Evolutionary conservation across 2,797 vertebrate genomes (phyloP).

Genomic region (Protonibea diacanthus): DNA sequence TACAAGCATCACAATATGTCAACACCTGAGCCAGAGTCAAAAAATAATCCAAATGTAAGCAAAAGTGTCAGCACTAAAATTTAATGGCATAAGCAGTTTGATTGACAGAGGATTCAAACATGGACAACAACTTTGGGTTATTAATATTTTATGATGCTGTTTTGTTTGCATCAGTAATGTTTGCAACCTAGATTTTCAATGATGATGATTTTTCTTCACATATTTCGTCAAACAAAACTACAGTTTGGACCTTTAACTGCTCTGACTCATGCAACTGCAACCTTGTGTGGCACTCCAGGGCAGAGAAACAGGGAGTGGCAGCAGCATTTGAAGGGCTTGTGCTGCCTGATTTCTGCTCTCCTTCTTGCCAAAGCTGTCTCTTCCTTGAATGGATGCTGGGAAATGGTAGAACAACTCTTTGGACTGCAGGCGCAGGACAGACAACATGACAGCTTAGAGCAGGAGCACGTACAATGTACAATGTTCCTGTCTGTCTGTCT

Average conservation of each 20-base stretch:
- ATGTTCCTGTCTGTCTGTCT: slow-evolving; percentile 58
- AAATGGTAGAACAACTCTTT: slow-evolving; percentile 56
- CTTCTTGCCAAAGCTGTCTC: slow-evolving; percentile 43
- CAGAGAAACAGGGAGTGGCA: slow-evolving; percentile 45
- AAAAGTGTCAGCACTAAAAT: neutral
- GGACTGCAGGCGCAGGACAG: slow-evolving; percentile 54
- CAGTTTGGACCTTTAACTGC: slow-evolving; percentile 12
- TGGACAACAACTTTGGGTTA: neutral
- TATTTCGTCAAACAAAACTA: neutral
- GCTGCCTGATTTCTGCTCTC: slow-evolving; percentile 42
- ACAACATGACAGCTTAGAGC: slow-evolving; percentile 71
- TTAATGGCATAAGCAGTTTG: neutral
- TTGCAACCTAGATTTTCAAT: neutral
- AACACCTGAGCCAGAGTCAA: neutral
- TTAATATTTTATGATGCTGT: neutral
- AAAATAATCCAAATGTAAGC: neutral
- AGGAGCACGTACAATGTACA: slow-evolving; percentile 47
- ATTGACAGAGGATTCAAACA: neutral
- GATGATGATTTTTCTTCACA: neutral
- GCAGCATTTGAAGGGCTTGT: slow-evolving; percentile 23
- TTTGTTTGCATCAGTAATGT: neutral
- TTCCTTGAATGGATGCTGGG: slow-evolving; percentile 46
- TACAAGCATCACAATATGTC: neutral
- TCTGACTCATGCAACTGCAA: slow-evolving; percentile 38
- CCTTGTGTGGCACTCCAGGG: slow-evolving; percentile 24